Base-by-base conservation (phyloP, 37 sponge, comb jelly and placozoan genomes). In the Chondrilla cf. caribensis region DNA sequence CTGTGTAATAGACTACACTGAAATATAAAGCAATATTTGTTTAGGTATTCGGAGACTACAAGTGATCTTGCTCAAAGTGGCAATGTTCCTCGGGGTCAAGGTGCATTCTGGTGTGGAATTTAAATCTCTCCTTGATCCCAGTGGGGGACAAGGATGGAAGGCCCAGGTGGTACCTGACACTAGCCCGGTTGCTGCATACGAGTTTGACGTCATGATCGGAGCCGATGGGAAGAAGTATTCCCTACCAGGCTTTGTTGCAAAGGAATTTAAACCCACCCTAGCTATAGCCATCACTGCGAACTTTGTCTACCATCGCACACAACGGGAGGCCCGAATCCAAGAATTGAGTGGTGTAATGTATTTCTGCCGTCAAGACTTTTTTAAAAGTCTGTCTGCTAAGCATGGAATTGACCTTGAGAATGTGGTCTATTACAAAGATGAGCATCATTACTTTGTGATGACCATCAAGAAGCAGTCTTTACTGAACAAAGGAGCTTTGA, bases 361-460 rank as follows among this genome's bases (percentile, higher is more conserved):
- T 37, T 79, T 92, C 44, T 97, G 86, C 58, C 67, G 90, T 22
- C 95, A 90, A 70, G 86, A 81, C 22, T 97, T 97, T 77, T 97
- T 97, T 81, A 87, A 92, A 37, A 57, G 54, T 44, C 67, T 97
- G 75, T 42, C 80, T 1, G 64, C 87, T 24, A 79, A 85, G 40
- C 89, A 84, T 28, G 93, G 89, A 0, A 97, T 97, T 15, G 90
- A 84, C 14, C 76, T 97, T 82, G 98, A 97, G 90, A 97, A 97
- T 57, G 90, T 97, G n/a, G 98, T 97, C 22, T 97, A 97, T 78
- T 97, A 92, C 80, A 94, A 94, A 82, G 95, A 94, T 59, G 95
- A 97, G 85, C 92, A 95, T 0, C 98, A 97, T 80, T 97, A 97
- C 84, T 92, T 97, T 85, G 98, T 97, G 42, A 97, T 97, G 98